A percentile compares a stretch with the other conserved stretches of the same genome.
Conservation (phyloP, 2,797 vertebrate genomes). For the Siniperca scherzeri region DNA sequence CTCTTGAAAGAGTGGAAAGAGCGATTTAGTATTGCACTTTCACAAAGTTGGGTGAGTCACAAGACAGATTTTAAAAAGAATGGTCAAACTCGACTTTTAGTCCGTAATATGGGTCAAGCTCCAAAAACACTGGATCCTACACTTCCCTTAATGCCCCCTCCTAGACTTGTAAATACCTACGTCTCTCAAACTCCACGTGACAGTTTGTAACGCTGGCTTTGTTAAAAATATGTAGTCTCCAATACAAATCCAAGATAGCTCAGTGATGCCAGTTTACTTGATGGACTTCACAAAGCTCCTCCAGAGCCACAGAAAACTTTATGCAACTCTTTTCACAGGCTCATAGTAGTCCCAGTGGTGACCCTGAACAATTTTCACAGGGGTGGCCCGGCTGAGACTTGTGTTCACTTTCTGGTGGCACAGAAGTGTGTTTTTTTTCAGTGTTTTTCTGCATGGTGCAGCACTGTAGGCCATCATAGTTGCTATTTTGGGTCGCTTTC, state of each 20-base stretch:
- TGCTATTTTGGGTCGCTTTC: not conserved
- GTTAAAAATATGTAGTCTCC: not conserved
- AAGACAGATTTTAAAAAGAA: constrained; percentile 3
- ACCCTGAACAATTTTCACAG: not conserved
- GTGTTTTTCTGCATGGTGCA: not conserved
- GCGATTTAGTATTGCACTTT: not conserved
- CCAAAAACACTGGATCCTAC: not conserved
- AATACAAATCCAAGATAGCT: not conserved
- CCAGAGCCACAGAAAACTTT: not conserved
- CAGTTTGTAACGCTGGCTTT: not conserved
- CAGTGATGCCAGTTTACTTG: not conserved
- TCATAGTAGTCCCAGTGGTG: not conserved
- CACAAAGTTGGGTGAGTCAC: not conserved
- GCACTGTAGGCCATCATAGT: not conserved
- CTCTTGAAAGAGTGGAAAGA: not conserved
- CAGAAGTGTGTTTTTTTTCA: not conserved
- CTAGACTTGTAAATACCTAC: not conserved
- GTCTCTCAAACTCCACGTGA: not conserved
- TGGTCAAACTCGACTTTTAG: not conserved
- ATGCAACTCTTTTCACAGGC: not conserved
- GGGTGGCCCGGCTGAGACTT: not conserved
- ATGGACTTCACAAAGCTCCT: not conserved
- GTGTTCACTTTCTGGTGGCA: not conserved
- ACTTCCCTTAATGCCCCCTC: not conserved
- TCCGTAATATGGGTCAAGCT: not conserved